A percentile compares a stretch with the other conserved stretches of the same genome.
These are phyloP conservation scores for Drosophila mojavensis DNA, from an alignment of 1,140 invertebrate genomes.

Conservation along the genomic window DNA sequence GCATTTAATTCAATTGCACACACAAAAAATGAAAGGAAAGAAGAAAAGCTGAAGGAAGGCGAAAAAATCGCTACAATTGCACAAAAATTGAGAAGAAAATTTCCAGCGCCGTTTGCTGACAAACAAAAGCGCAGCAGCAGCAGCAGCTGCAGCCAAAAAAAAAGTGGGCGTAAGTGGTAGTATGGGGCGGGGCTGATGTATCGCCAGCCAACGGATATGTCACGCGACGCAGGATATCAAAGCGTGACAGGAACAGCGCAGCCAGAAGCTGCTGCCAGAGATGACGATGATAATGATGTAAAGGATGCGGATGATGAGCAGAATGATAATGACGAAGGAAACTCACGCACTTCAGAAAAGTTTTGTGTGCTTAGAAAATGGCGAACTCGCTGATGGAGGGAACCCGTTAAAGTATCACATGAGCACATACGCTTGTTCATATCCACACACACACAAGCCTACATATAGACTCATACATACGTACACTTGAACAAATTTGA, in stretches of 20 bases:
- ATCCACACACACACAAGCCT: constrained; percentile 1
- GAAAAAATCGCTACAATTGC: constrained; percentile 61
- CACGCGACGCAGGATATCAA: constrained; percentile 65
- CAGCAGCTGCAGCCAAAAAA: constrained; percentile 30
- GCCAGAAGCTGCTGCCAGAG: constrained; percentile 8
- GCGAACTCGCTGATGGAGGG: neutral
- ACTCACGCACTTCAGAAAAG: constrained; percentile 62
- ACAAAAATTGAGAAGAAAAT: constrained; percentile 46
- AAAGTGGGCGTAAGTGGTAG: neutral
- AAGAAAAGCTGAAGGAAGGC: constrained; percentile 1
- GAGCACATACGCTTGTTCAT: neutral
- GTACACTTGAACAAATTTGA: constrained; percentile 54
- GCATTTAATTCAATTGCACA: constrained; percentile 72
- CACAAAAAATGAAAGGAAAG: constrained; percentile 5
- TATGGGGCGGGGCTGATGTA: neutral
- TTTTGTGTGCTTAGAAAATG: constrained; percentile 53
- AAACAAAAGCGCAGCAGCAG: constrained; percentile 58
- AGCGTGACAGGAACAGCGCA: constrained; percentile 65
- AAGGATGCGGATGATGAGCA: neutral
- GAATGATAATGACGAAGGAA: constrained; percentile 15
- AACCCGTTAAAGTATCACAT: constrained; percentile 6
- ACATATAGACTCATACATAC: neutral
- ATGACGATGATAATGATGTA: neutral
- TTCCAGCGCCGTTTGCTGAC: constrained; percentile 38
- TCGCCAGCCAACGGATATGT: constrained; percentile 64